These are phyloP conservation scores for Kradibia gibbosae DNA, from an alignment of 1,140 invertebrate species.

Conservation along the genomic window DNA sequence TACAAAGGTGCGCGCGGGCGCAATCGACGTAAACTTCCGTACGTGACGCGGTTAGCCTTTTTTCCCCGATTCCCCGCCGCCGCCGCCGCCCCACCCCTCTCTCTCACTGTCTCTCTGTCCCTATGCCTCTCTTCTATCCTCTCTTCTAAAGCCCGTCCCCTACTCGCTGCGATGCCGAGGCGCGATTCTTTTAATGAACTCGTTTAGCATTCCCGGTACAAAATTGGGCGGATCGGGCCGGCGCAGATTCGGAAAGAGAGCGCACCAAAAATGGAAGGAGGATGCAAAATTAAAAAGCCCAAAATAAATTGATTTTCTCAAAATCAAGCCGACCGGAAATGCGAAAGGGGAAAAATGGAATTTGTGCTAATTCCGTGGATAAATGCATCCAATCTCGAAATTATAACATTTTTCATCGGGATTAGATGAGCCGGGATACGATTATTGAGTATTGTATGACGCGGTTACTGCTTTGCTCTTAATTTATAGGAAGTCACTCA, in stretches of 20 bases:
- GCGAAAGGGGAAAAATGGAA: not conserved
- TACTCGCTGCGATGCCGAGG: not conserved
- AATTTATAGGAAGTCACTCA: too few species aligned
- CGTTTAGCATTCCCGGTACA: slow-evolving; percentile 27
- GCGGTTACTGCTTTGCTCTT: too few species aligned
- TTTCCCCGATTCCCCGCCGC: too few species aligned
- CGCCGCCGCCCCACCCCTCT: not conserved
- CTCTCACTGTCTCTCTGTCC: not conserved
- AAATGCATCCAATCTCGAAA: not conserved
- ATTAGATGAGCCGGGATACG: not conserved
- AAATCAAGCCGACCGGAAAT: slow-evolving; percentile 28
- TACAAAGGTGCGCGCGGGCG: slow-evolving; percentile 12
- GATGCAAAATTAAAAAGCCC: not conserved
- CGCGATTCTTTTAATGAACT: slow-evolving; percentile 49
- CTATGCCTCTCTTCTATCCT: too few species aligned
- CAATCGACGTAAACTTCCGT: slow-evolving; percentile 48
- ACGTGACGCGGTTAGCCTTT: slow-evolving; percentile 48
- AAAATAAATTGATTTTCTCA: slow-evolving; percentile 47
- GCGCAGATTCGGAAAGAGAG: too few species aligned
- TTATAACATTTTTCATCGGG: not conserved
- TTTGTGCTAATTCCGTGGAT: slow-evolving; percentile 30
- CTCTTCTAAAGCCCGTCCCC: too few species aligned
- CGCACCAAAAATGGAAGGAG: not conserved
- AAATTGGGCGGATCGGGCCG: slow-evolving; percentile 36
- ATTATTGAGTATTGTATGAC: too few species aligned